phyloP scores from a whole-genome alignment of 1,140 invertebrate genomes.

The Drosophila pallidifrons region DNA sequence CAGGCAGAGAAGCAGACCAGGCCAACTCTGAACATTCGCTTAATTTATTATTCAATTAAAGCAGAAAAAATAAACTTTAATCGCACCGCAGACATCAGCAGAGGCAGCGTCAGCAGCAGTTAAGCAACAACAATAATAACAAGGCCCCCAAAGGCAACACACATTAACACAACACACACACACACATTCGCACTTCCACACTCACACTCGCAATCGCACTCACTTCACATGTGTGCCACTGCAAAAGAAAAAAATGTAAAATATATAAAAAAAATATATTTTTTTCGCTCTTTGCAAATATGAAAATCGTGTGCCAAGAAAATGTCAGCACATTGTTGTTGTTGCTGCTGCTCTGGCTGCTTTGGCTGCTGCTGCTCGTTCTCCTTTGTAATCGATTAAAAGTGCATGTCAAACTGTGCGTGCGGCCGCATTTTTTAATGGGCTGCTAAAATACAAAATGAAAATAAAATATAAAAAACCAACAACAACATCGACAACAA shows the following conservation, averaged over 20 bases:
- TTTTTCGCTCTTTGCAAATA: slow-evolving; percentile 57
- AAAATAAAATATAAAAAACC: slow-evolving; percentile 48
- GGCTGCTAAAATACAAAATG: slow-evolving; percentile 72
- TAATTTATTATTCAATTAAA: slow-evolving; percentile 83
- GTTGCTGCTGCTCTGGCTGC: slow-evolving; percentile 31
- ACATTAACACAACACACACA: slow-evolving; percentile 20
- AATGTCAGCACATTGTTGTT: slow-evolving; percentile 50
- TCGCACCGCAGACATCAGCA: slow-evolving; percentile 71
- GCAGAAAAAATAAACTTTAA: slow-evolving; percentile 79
- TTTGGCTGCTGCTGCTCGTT: slow-evolving; percentile 24
- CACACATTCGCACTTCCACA: slow-evolving; percentile 11
- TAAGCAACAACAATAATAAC: slow-evolving; percentile 46
- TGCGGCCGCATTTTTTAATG: slow-evolving; percentile 78
- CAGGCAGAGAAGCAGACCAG: background rate
- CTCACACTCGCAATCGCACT: slow-evolving; percentile 15
- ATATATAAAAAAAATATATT: slow-evolving; percentile 43
- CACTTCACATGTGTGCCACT: slow-evolving; percentile 37
- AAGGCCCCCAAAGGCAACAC: slow-evolving; percentile 44
- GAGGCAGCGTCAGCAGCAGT: slow-evolving; percentile 13
- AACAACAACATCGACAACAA: slow-evolving; percentile 19
- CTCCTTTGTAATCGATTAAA: slow-evolving; percentile 75
- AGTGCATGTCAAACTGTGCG: slow-evolving; percentile 81
- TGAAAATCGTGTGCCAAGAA: slow-evolving; percentile 80
- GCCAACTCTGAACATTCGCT: slow-evolving; percentile 56
- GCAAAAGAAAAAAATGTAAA: slow-evolving; percentile 12